Evolutionary conservation across 30 jellyfish, hydroid and myxozoan species (phyloP), one percentile per base, ranked within the genome.

Genomic region (Hydra vulgaris): DNA sequence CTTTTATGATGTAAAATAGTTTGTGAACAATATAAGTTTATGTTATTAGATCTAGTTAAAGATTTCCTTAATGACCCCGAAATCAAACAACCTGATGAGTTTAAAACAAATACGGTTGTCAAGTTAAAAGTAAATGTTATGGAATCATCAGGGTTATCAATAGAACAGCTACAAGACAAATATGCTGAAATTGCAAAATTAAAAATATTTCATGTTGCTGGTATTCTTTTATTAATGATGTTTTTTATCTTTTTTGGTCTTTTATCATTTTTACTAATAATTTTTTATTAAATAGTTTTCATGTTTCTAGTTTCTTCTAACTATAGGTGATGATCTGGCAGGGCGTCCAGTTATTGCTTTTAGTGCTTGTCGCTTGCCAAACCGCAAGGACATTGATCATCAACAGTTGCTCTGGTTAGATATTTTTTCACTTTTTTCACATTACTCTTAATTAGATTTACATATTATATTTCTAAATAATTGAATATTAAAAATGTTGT

Each of bases 291-390:
- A 8, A n/a, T 16, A 56, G 17, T 17, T 15, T 56, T 56, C n/a
- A 56, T 56, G 71, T 56, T 21, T 5, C 76, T 26, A 26, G n/a
- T 8, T 53, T 27, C 19, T 78, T 78, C 22, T 71, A 23, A 17
- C n/a, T n/a, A 40, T 40, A 90, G 97, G 97, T 54, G 97, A 90
- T 77, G 97, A 90, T 76, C 61, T 90, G 21, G 74, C 89, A 81
- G 97, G 97, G 25, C 89, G 97, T 24, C 97, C 97, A 24, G 97
- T 90, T 22, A 90, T 90, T 0, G 97, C 97, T 19, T 90, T 90
- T 79, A 90, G 97, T 26, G 97, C 97, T 0, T 90, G 97, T 71
- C 92, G 97, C 19, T 67, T 90, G 78, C 97, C 97, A 0, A 88
- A 68, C 17, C 84, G 95, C 40, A 84, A 79, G 7, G 81, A 77